phyloP scores from a whole-genome alignment of 2,797 vertebrate species.

The Chiloscyllium punctatum region DNA sequence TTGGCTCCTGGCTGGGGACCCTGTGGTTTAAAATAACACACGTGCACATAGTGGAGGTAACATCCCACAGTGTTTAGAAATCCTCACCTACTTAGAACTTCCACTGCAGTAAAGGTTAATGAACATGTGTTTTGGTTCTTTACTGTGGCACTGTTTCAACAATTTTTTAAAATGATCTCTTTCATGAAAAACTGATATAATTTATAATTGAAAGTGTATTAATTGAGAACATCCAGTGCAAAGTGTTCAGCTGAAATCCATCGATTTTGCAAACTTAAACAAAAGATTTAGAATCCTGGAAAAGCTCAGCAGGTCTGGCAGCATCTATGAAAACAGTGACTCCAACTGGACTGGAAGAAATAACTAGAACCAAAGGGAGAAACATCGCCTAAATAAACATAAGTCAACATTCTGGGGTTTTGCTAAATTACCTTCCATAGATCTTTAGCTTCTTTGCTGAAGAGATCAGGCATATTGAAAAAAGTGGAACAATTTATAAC shows the following conservation, averaged over 20 bases:
- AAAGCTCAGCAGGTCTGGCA: neutral
- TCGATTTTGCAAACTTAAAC: neutral
- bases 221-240: neutral
- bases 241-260: neutral
- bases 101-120: neutral
- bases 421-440: too few species aligned
- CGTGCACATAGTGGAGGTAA: neutral
- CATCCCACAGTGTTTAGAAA: neutral
- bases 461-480: too few species aligned
- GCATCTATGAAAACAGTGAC: neutral
- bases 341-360: neutral
- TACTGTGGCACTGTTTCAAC: neutral
- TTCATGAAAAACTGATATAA: neutral
- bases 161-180: neutral
- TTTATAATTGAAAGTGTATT: neutral
- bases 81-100: neutral
- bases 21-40: neutral
- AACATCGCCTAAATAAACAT: neutral
- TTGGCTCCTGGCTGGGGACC: neutral
- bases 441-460: too few species aligned
- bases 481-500: too few species aligned
- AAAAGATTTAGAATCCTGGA: neutral
- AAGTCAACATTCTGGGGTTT: neutral
- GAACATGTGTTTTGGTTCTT: neutral
- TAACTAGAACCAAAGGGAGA: neutral